phyloP scores from a whole-genome alignment of 2,113 vertebrate genomes.

The Beaufortia kweichowensis region DNA sequence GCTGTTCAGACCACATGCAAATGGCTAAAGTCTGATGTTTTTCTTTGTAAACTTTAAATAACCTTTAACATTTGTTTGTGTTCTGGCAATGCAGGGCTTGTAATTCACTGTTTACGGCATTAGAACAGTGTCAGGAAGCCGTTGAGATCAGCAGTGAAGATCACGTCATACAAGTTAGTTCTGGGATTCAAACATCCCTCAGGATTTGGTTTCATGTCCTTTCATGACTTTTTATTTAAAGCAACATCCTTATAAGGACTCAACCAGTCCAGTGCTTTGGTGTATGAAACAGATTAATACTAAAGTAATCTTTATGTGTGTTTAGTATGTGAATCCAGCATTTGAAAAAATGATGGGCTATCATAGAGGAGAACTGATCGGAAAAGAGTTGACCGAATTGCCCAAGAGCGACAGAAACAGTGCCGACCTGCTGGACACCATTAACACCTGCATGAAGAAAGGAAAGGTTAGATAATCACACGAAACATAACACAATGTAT shows the following conservation, averaged over 20 bases:
- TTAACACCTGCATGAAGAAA: slow-evolving; percentile 91
- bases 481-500: no score
- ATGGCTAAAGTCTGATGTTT: no score
- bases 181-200: background rate
- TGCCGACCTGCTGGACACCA: slow-evolving; percentile 87
- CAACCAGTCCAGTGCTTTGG: background rate
- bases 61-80: slow-evolving; percentile 16
- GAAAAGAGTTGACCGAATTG: slow-evolving; percentile 89
- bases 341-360: slow-evolving; percentile 96
- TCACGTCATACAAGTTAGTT: slow-evolving; percentile 91
- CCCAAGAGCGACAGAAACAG: slow-evolving; percentile 89
- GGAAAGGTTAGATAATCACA: slow-evolving; percentile 80
- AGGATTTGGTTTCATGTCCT: background rate
- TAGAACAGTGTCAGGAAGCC: slow-evolving; percentile 93
- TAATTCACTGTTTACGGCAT: slow-evolving; percentile 88
- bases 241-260: slow-evolving; percentile 7
- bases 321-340: slow-evolving; percentile 93
- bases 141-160: slow-evolving; percentile 96
- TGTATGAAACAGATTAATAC: background rate
- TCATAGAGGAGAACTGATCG: slow-evolving; percentile 87
- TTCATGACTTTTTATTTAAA: background rate
- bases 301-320: background rate
- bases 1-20: no score
- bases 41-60: background rate
- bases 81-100: slow-evolving; percentile 79